phyloP scores from a whole-genome alignment of 2,888 invertebrate species.

The Drosophila anomelani region DNA sequence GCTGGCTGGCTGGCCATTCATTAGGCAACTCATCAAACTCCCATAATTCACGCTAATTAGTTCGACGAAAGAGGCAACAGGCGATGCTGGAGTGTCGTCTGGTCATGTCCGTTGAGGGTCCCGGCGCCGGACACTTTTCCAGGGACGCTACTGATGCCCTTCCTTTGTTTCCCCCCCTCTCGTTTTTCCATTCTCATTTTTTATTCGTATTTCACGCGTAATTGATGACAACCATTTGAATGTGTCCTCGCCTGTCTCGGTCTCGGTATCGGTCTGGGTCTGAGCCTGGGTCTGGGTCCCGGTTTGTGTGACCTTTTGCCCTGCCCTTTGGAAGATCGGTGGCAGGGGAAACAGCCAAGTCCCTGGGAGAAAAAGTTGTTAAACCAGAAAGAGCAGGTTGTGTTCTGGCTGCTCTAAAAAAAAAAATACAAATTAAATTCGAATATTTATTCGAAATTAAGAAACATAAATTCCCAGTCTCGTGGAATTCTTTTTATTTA shows the following conservation, averaged over 20 bases:
- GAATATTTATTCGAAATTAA: neutral
- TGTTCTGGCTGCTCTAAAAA: neutral
- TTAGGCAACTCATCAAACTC: slow-evolving; percentile 53
- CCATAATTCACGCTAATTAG: slow-evolving; percentile 68
- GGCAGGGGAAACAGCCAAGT: neutral
- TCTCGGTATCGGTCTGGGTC: slow-evolving; percentile 1
- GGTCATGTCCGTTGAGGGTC: slow-evolving; percentile 1
- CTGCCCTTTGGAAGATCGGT: slow-evolving; percentile 4
- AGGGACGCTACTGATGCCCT: too few relatives aligned
- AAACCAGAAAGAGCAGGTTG: slow-evolving; percentile 20
- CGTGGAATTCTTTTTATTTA: neutral
- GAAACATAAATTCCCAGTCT: neutral
- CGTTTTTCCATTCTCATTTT: slow-evolving; percentile 10
- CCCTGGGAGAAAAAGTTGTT: slow-evolving; percentile 25
- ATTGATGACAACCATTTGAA: slow-evolving; percentile 67
- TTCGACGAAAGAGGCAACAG: slow-evolving; percentile 41
- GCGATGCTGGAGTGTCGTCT: slow-evolving; percentile 19
- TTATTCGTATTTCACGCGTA: slow-evolving; percentile 47
- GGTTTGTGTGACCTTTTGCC: slow-evolving; percentile 33
- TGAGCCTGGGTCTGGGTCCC: slow-evolving; percentile 3
- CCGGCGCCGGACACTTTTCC: slow-evolving; percentile 26
- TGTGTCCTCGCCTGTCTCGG: slow-evolving; percentile 23
- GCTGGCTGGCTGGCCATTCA: slow-evolving; percentile 23
- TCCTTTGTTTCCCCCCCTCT: neutral
- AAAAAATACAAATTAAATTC: neutral